Conservation (phyloP, 1,140 invertebrate genomes). For the Macrocentrus cingulum region DNA sequence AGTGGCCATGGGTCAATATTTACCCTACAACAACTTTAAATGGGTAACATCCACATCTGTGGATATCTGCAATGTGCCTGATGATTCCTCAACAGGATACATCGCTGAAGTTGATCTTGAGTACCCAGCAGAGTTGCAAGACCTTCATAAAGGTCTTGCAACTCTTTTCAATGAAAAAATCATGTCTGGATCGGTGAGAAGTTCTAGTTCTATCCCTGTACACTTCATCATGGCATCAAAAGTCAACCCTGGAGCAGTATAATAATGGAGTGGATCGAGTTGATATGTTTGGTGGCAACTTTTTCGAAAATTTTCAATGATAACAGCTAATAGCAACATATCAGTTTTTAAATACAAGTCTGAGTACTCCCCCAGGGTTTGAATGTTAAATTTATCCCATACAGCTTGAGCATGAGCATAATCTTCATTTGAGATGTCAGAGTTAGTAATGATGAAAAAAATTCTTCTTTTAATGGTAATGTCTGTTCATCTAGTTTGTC, state of each 20-base stretch:
- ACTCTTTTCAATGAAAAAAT: slow-evolving; percentile 37
- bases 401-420: slow-evolving; percentile 48
- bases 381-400: slow-evolving; percentile 47
- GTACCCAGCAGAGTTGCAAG: no score
- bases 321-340: not conserved
- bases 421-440: slow-evolving; percentile 39
- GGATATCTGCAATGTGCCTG: no score
- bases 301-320: slow-evolving; percentile 49
- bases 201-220: slow-evolving; percentile 51
- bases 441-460: no score
- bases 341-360: no score
- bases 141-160: slow-evolving; percentile 48
- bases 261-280: slow-evolving; percentile 31
- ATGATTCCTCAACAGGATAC: no score
- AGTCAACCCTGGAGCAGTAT: slow-evolving; percentile 45
- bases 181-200: slow-evolving; percentile 49
- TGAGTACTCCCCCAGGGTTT: slow-evolving; percentile 34
- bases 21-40: no score
- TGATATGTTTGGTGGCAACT: slow-evolving; percentile 32
- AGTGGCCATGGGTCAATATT: no score
- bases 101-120: no score
- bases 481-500: no score
- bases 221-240: slow-evolving; percentile 30
- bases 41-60: no score
- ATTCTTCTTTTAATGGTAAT: no score